Percentiles rank a stretch among this genome's conserved stretches.
These are phyloP conservation scores for Dioctria linearis DNA, from an alignment of 2,888 invertebrate species.

Conservation along the genomic window DNA sequence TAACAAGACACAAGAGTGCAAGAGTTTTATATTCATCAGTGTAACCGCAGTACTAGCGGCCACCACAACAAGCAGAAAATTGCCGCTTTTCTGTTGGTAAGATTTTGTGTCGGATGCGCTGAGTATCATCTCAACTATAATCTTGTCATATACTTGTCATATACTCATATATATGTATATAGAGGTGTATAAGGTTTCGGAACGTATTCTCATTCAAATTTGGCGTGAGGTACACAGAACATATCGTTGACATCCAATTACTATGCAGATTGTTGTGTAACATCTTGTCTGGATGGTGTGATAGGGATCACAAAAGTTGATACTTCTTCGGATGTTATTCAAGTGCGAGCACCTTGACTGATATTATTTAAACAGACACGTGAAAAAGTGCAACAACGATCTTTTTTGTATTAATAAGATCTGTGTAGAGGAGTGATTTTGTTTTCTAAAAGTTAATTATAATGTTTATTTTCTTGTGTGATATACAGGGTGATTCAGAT, in stretches of 20 bases:
- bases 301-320: conserved; percentile 19
- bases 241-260: conserved; percentile 54
- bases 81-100: neutral
- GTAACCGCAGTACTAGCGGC: too few species aligned
- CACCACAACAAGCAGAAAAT: conserved; percentile 3
- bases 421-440: too few species aligned
- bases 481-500: too few species aligned
- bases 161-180: too few species aligned
- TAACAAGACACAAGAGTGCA: neutral
- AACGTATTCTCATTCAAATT: conserved; percentile 49
- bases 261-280: conserved; percentile 47
- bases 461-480: too few species aligned
- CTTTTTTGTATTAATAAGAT: neutral
- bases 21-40: neutral
- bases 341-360: conserved; percentile 15
- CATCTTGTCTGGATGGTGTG: conserved; percentile 33
- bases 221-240: conserved; percentile 41
- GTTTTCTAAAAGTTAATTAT: too few species aligned
- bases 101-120: neutral
- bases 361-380: conserved; percentile 35
- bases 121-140: conserved; percentile 13
- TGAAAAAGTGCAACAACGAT: neutral
- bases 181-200: neutral
- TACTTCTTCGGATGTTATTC: neutral
- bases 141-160: conserved; percentile 11